Base-by-base conservation (phyloP, 1,140 invertebrate genomes). In the Musca vetustissima region DNA sequence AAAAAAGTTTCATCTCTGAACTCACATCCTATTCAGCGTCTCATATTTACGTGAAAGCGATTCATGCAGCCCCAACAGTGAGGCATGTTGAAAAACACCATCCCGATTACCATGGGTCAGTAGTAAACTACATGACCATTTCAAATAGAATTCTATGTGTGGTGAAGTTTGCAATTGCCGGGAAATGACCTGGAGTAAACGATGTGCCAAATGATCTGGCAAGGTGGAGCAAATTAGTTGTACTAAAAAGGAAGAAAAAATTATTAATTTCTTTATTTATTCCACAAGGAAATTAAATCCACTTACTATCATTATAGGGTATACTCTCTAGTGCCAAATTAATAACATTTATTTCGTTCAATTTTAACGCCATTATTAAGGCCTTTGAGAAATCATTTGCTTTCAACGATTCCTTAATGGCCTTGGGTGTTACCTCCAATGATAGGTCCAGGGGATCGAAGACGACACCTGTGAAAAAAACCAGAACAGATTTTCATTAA, bases 381-480 rank as follows among this genome's bases (percentile, higher is more conserved):
- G 96, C 95, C 84, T 80, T 74, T 13, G 84, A 84, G 81, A 90
- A 93, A 43, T 94, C 87, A 57, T 86, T 80, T 17, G 90, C 83
- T 1, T 83, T 72, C 17, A 97, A 79, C 1, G 87, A 87, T 64
- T 88, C 79, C 72, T 86, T 87, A 4, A 93, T 86, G 6, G 88
- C 86, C 11, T 85, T 79, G 1, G 95, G 92, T 0, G 95, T 98
- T 3, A 97, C 91, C 43, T 89, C 87, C 8, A 90, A 79, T 59
- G 95, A 92, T 6, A 98, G 83, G 53, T 93, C 87, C 82, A 93
- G 95, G 0, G 96, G 96, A 85, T 97, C 94, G 82, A 93, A 80
- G 9, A 83, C 79, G 66, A 83, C 77, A 11, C 79, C 80, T 81
- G 13, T 4, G 21, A 3, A 36, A 55, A 25, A 17, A 49, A 22